These are phyloP conservation scores for Tachypleus tridentatus DNA, from an alignment of 1,140 invertebrate species.

Conservation along the genomic window DNA sequence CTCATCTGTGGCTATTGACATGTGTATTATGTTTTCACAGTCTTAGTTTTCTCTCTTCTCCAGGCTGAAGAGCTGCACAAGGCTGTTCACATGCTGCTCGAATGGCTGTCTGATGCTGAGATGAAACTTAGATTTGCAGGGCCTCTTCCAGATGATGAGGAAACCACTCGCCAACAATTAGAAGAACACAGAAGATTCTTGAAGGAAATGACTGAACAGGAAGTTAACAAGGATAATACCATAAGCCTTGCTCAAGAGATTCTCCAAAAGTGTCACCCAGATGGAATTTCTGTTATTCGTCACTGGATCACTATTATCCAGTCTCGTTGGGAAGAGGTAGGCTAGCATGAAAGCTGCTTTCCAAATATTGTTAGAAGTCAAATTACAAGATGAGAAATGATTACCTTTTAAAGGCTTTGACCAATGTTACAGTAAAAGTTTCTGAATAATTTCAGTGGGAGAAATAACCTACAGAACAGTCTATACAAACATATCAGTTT, in stretches of 20 bases:
- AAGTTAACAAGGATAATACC: slow-evolving; percentile 73
- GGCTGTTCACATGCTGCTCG: slow-evolving; percentile 79
- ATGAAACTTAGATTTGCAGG: slow-evolving; percentile 76
- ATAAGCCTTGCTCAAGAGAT: slow-evolving; percentile 77
- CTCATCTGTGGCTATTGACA: not conserved
- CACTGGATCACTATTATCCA: slow-evolving; percentile 97
- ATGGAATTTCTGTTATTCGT: slow-evolving; percentile 84
- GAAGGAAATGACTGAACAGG: slow-evolving; percentile 66
- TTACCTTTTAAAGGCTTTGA: no score
- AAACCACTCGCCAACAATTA: slow-evolving; percentile 68
- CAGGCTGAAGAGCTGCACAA: slow-evolving; percentile 86
- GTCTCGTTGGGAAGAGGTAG: slow-evolving; percentile 86
- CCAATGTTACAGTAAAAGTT: no score
- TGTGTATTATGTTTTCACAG: not conserved
- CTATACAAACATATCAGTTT: no score
- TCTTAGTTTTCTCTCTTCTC: slow-evolving; percentile 1
- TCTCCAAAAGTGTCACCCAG: slow-evolving; percentile 80
- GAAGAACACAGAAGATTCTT: slow-evolving; percentile 76
- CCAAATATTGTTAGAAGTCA: no score
- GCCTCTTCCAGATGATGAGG: slow-evolving; percentile 77
- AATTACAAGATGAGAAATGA: no score
- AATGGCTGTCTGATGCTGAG: slow-evolving; percentile 93
- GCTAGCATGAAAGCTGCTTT: not conserved
- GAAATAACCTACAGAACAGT: no score
- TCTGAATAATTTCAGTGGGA: no score